These are phyloP conservation scores for Brevimyrus niger DNA, from an alignment of 2,113 vertebrate species.

Conservation along the genomic window DNA sequence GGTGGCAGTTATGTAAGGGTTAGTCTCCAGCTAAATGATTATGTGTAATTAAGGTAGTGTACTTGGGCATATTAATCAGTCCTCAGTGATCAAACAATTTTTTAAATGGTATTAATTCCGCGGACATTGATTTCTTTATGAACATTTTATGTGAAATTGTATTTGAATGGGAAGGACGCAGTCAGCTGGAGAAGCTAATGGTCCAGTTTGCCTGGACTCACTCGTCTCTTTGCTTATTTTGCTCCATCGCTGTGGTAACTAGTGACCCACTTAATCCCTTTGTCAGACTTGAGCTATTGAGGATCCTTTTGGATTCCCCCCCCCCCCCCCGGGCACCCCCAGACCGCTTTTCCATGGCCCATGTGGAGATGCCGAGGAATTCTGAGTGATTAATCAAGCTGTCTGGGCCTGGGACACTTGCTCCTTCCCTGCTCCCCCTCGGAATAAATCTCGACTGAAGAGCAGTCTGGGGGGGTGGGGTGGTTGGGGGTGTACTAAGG, in stretches of 20 bases:
- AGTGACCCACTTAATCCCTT: conserved; percentile 20
- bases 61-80: neutral
- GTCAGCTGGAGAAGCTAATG: neutral
- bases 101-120: neutral
- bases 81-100: neutral
- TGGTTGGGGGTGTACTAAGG: neutral
- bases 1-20: neutral
- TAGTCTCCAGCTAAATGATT: neutral
- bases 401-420: neutral
- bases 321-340: neutral
- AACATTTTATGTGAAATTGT: neutral
- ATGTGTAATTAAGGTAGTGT: neutral
- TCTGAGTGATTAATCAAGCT: conserved; percentile 18
- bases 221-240: neutral
- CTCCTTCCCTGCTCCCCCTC: neutral
- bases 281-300: conserved; percentile 14
- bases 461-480: neutral
- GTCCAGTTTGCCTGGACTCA: neutral
- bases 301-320: neutral
- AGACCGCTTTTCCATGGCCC: neutral
- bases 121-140: neutral
- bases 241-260: neutral
- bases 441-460: neutral
- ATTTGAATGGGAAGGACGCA: neutral
- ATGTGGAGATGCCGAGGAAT: neutral